These are phyloP conservation scores for Malacosoma neustria DNA, from an alignment of 2,888 invertebrate genomes.

Conservation along the genomic window DNA sequence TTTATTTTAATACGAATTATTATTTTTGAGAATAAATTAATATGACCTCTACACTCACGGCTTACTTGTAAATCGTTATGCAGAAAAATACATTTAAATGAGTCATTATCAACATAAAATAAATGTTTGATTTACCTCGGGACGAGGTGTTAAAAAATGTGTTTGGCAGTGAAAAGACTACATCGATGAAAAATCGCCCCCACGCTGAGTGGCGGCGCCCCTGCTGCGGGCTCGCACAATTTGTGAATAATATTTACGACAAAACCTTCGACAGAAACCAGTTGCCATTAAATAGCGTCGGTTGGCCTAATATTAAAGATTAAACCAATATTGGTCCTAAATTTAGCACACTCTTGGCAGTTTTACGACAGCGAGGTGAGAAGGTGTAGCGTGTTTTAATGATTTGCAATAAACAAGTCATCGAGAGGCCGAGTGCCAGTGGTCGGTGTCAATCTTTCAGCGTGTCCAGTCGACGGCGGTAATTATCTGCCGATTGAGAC, in stretches of 20 bases:
- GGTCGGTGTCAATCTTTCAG: slow-evolving; percentile 55
- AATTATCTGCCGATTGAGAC: slow-evolving; percentile 45
- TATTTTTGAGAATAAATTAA: neutral
- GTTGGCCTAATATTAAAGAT: slow-evolving; percentile 38
- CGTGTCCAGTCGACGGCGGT: slow-evolving; percentile 44
- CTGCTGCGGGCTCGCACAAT: slow-evolving; percentile 62
- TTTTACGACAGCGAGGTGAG: slow-evolving; percentile 32
- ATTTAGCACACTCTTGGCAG: slow-evolving; percentile 32
- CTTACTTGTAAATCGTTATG: neutral
- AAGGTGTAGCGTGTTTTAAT: slow-evolving; percentile 34
- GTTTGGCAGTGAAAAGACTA: slow-evolving; percentile 61
- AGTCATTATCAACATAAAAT: slow-evolving; percentile 55
- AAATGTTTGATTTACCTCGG: slow-evolving; percentile 59
- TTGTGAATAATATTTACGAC: slow-evolving; percentile 68
- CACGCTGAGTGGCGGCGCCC: slow-evolving; percentile 57
- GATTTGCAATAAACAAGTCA: slow-evolving; percentile 54
- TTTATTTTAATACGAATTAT: neutral
- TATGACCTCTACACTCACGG: neutral
- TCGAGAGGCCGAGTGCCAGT: slow-evolving; percentile 30
- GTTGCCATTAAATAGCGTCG: slow-evolving; percentile 45
- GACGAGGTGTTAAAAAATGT: slow-evolving; percentile 71
- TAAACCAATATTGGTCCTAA: slow-evolving; percentile 41
- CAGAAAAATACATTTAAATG: slow-evolving; percentile 14
- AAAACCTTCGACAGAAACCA: slow-evolving; percentile 54
- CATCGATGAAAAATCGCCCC: slow-evolving; percentile 67